These are phyloP conservation scores for Mormyrus hasselquistii DNA, from an alignment of 2,797 vertebrate species.

Conservation along the genomic window DNA sequence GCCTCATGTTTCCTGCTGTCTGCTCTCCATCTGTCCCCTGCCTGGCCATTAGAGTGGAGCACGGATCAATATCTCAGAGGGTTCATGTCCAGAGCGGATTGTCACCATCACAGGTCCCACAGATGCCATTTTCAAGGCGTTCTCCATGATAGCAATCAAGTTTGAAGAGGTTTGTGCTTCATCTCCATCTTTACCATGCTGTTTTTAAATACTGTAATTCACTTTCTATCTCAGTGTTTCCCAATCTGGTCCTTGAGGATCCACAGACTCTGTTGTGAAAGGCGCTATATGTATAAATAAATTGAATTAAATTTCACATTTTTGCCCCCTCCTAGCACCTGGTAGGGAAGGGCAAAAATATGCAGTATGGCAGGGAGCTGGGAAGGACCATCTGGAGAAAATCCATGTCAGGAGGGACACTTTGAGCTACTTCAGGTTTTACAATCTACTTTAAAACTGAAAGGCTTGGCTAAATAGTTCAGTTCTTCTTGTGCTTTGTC, in stretches of 20 bases:
- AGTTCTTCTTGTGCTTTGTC: background rate
- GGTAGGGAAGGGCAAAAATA: no score
- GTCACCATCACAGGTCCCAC: conserved; percentile 95
- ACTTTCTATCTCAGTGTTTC: background rate
- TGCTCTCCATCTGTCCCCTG: background rate
- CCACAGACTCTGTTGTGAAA: background rate
- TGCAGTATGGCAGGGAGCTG: background rate
- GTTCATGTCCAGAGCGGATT: conserved; percentile 90
- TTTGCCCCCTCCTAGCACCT: background rate
- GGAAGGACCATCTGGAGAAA: background rate
- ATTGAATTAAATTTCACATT: background rate
- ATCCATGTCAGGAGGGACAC: background rate
- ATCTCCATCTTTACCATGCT: background rate
- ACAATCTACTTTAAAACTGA: no score
- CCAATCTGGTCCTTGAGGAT: background rate
- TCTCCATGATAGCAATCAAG: conserved; percentile 95
- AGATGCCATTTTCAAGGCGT: conserved; percentile 94
- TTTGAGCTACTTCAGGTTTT: background rate
- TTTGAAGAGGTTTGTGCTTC: conserved; percentile 80
- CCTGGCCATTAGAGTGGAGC: conserved; percentile 73
- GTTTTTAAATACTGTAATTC: background rate
- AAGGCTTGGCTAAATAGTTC: no score
- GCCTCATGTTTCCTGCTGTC: background rate
- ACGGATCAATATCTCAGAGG: conserved; percentile 94
- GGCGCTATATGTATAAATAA: background rate